Conservation (phyloP, 2,888 invertebrate species). For the Scaptomyza parva region DNA sequence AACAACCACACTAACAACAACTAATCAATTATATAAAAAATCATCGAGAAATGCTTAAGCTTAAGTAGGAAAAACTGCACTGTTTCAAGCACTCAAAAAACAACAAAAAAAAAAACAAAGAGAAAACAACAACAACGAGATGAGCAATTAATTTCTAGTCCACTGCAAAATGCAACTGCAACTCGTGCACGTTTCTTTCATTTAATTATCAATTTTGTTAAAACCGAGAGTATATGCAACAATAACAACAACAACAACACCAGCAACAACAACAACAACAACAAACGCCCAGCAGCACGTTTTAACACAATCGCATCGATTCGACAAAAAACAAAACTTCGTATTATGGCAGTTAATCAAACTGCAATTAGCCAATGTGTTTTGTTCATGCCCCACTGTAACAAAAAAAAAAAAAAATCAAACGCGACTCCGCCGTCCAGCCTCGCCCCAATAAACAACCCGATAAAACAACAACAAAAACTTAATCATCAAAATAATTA, state of each 20-base stretch:
- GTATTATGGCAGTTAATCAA: constrained; percentile 80
- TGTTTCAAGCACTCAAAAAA: constrained; percentile 36
- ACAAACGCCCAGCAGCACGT: constrained; percentile 28
- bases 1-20: constrained; percentile 7
- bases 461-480: constrained; percentile 2
- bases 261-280: constrained; percentile 17
- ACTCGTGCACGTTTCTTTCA: constrained; percentile 50
- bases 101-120: constrained; percentile 31
- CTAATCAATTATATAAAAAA: constrained; percentile 14
- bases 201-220: constrained; percentile 20
- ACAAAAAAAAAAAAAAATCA: constrained; percentile 20
- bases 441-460: constrained; percentile 26
- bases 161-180: constrained; percentile 42
- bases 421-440: constrained; percentile 62
- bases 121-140: constrained; percentile 22
- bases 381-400: constrained; percentile 40
- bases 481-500: constrained; percentile 4
- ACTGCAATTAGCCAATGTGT: constrained; percentile 64
- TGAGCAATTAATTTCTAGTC: constrained; percentile 35
- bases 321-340: constrained; percentile 54
- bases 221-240: constrained; percentile 23
- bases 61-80: constrained; percentile 65
- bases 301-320: constrained; percentile 13
- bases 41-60: constrained; percentile 51
- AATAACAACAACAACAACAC: constrained; percentile 21